These are phyloP conservation scores for Ctenicera cuprea DNA, from an alignment of 2,888 invertebrate species.

Conservation along the genomic window DNA sequence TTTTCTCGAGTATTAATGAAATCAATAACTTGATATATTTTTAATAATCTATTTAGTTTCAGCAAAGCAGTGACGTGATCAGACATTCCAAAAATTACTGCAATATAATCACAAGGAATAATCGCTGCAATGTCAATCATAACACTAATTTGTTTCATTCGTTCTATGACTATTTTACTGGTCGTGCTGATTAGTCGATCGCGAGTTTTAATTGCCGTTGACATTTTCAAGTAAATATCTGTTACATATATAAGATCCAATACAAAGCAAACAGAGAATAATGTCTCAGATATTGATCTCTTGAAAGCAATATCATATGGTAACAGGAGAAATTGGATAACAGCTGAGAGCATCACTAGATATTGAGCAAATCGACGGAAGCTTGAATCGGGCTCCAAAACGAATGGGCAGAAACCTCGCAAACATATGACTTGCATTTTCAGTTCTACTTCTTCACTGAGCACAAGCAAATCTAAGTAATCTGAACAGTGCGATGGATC, in stretches of 20 bases:
- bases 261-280: slow-evolving; percentile 19
- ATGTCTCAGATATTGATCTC: background rate
- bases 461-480: slow-evolving; percentile 58
- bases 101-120: slow-evolving; percentile 39
- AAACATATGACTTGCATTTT: slow-evolving; percentile 68
- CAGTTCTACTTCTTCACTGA: slow-evolving; percentile 59
- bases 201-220: slow-evolving; percentile 29
- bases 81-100: background rate
- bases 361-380: slow-evolving; percentile 64
- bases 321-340: slow-evolving; percentile 43
- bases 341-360: slow-evolving; percentile 32
- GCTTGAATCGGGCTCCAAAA: slow-evolving; percentile 72
- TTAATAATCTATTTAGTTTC: slow-evolving; percentile 44
- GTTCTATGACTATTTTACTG: slow-evolving; percentile 14
- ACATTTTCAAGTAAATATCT: slow-evolving; percentile 40
- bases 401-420: slow-evolving; percentile 72
- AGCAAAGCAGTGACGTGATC: slow-evolving; percentile 3
- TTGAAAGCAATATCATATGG: slow-evolving; percentile 47
- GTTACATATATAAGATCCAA: slow-evolving; percentile 34
- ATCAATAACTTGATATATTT: slow-evolving; percentile 49
- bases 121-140: slow-evolving; percentile 33
- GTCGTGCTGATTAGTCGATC: slow-evolving; percentile 2
- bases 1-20: slow-evolving; percentile 46
- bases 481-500: slow-evolving; percentile 51
- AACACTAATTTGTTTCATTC: slow-evolving; percentile 30